Base-by-base conservation (phyloP, 2,888 invertebrate species). In the Syritta pipiens region DNA sequence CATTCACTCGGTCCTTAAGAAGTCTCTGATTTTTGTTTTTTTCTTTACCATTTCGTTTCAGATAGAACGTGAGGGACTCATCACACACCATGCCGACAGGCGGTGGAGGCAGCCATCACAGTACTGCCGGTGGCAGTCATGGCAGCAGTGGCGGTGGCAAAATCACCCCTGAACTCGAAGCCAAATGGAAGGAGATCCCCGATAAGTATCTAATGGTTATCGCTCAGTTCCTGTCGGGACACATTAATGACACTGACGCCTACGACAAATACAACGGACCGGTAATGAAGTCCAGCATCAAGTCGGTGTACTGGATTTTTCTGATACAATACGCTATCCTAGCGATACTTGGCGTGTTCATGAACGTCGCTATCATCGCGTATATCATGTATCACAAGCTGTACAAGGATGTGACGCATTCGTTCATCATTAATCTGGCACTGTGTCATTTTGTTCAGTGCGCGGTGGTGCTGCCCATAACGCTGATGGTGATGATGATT, bases 361-460 rank as follows among this genome's bases (percentile, higher is more conserved):
- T 91, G 62, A 94, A 94, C 86, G 83, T 91, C 0, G 90, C 90
- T 28, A 91, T 93, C 84, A 87, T 93, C 30, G 89, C 90, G 57
- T 90, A 92, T 83, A 89, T 91, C 5, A 83, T 90, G 74, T 89
- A 89, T 32, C 87, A 90, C 79, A 89, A 90, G 67, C 87, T 93
- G 5, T 92, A 91, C 86, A 89, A 90, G 77, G 92, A 94, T 83
- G 91, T 92, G 14, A 93, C 93, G 4, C 92, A 91, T 85, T 90
- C 91, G 75, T 93, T 93, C 85, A 88, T 94, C 42, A 90, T 92
- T 72, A 94, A 94, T 86, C 89, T 93, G 83, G 92, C 92, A 0
- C 85, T 94, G 55, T 92, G 93, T 82, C 92, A 93, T 85, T 87
- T 93, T 32, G 88, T 93, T 35, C 93, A 93, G 87, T 92, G 93